phyloP scores from a whole-genome alignment of 2,113 vertebrate species.

The Porphyrio hochstetteri region DNA sequence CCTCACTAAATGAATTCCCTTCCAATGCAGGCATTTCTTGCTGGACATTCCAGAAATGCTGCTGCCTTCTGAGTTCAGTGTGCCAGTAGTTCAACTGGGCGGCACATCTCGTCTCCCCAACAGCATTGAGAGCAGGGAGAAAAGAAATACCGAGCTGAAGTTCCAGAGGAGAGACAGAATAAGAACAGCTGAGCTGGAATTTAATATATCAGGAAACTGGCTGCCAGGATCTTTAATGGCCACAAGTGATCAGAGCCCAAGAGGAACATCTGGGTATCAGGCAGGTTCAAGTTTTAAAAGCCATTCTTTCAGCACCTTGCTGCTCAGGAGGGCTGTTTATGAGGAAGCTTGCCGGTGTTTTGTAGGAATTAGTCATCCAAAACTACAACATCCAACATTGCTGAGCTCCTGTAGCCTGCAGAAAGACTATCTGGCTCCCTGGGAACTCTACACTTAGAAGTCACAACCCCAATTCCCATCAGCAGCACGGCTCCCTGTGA shows the following conservation, averaged over 20 bases:
- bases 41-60: neutral
- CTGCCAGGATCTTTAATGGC: neutral
- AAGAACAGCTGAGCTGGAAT: neutral
- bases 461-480: neutral
- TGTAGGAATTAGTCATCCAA: slow-evolving; percentile 29
- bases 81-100: neutral
- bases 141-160: neutral
- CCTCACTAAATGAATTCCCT: neutral
- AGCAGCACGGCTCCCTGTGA: neutral
- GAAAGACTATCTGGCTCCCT: neutral
- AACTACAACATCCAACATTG: neutral
- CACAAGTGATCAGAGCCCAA: neutral
- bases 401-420: neutral
- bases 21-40: neutral
- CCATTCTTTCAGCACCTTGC: slow-evolving; percentile 1
- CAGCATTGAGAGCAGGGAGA: neutral
- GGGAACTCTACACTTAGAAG: neutral
- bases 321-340: neutral
- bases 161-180: neutral
- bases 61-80: neutral
- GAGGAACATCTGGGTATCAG: neutral
- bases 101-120: neutral
- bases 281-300: neutral
- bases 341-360: neutral
- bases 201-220: neutral